phyloP scores from a whole-genome alignment of 2,888 invertebrate species.

The Leucophora obtusa region DNA sequence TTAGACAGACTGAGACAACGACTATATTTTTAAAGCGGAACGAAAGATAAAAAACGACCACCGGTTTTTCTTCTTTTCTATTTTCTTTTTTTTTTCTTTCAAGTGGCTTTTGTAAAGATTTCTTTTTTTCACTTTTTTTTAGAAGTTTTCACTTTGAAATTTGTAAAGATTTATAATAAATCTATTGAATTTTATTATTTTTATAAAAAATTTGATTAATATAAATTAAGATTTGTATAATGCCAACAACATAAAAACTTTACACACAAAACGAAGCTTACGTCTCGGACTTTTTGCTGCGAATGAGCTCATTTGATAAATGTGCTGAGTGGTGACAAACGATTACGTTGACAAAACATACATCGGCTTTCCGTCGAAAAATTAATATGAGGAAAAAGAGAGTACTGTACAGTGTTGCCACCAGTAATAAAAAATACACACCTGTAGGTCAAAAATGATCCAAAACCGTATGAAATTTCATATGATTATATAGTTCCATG shows the following conservation, averaged over 20 bases:
- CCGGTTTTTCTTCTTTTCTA: slow-evolving; percentile 72
- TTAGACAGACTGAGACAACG: slow-evolving; percentile 60
- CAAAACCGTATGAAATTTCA: no score
- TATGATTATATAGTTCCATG: no score
- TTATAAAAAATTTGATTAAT: slow-evolving; percentile 35
- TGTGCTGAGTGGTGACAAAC: slow-evolving; percentile 61
- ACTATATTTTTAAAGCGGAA: slow-evolving; percentile 66
- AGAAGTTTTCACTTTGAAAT: slow-evolving; percentile 63
- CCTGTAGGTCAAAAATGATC: no score
- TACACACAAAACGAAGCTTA: slow-evolving; percentile 65
- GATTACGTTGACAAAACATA: slow-evolving; percentile 66
- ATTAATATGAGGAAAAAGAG: slow-evolving; percentile 53
- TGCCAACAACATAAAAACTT: slow-evolving; percentile 60
- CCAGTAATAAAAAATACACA: no score
- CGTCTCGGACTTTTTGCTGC: slow-evolving; percentile 69
- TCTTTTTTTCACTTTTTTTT: slow-evolving; percentile 64
- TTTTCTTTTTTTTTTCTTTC: slow-evolving; percentile 56
- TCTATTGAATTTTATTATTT: slow-evolving; percentile 51
- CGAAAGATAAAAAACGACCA: slow-evolving; percentile 70
- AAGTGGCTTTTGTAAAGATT: slow-evolving; percentile 40
- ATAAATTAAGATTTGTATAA: slow-evolving; percentile 67
- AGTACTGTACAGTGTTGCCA: no score
- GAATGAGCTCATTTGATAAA: slow-evolving; percentile 59
- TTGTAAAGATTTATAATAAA: slow-evolving; percentile 50
- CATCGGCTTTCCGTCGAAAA: slow-evolving; percentile 46